Conservation (phyloP, 2,113 vertebrate species). For the Halichoeres trimaculatus region DNA sequence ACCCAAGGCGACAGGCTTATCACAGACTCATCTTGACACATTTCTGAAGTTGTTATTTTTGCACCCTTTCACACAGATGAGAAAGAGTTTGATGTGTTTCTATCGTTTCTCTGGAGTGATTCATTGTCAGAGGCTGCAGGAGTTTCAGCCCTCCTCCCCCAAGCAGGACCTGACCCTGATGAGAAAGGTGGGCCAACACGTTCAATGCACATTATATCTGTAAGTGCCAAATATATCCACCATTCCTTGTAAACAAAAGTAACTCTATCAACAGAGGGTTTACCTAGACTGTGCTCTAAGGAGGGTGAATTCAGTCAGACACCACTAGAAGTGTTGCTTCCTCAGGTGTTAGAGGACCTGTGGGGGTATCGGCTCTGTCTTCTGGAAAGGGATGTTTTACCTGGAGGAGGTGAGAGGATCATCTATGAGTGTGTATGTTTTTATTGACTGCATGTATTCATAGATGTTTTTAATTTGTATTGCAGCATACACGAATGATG, state of each 20-base stretch:
- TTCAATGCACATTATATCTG: background rate
- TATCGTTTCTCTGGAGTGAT: slow-evolving; percentile 84
- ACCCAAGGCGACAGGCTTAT: background rate
- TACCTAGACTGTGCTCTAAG: background rate
- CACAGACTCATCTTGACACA: background rate
- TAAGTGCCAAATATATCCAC: background rate
- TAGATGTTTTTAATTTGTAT: slow-evolving; percentile 18
- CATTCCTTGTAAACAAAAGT: background rate
- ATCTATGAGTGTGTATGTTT: background rate
- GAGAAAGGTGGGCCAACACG: slow-evolving; percentile 33
- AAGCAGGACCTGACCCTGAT: background rate
- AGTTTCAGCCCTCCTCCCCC: background rate
- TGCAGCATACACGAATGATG: slow-evolving; percentile 89
- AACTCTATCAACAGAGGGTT: slow-evolving; percentile 12
- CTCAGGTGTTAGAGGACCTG: slow-evolving; percentile 85
- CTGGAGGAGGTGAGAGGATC: slow-evolving; percentile 88
- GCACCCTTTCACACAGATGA: slow-evolving; percentile 64
- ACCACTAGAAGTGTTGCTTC: slow-evolving; percentile 67
- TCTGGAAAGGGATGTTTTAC: slow-evolving; percentile 89
- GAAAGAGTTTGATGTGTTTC: slow-evolving; percentile 90
- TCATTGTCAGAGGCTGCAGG: slow-evolving; percentile 34
- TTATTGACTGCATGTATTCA: background rate
- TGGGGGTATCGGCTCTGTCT: slow-evolving; percentile 90
- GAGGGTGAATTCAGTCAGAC: background rate
- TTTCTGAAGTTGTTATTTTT: background rate